Conservation (phyloP, 1,140 invertebrate genomes). For the Leguminivora glycinivorella region DNA sequence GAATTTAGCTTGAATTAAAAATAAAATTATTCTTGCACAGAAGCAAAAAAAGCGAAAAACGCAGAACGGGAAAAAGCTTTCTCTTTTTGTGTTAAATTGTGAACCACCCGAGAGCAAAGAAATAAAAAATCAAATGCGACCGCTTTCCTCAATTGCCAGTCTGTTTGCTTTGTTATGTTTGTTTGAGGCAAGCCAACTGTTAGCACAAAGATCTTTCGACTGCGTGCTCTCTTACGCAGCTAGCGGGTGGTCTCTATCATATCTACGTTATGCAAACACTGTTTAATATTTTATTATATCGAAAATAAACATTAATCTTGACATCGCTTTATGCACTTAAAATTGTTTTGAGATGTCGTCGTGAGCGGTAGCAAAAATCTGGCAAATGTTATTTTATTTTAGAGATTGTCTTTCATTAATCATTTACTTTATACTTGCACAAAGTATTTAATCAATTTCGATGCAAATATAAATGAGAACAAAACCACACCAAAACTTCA, state of each 20-base stretch:
- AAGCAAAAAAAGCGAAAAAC: neutral
- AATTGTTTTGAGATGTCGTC: neutral
- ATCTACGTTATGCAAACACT: conserved; percentile 71
- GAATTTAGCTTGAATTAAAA: neutral
- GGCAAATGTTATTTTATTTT: neutral
- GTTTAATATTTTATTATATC: conserved; percentile 64
- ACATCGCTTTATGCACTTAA: conserved; percentile 33
- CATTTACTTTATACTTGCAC: too few relatives aligned
- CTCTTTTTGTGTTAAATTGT: conserved; percentile 35
- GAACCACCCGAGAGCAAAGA: conserved; percentile 19
- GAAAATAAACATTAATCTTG: conserved; percentile 56
- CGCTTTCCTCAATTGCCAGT: conserved; percentile 58
- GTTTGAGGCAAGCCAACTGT: conserved; percentile 68
- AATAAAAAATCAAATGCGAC: conserved; percentile 60
- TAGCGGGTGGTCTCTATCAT: conserved; percentile 76
- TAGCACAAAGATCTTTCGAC: conserved; percentile 50
- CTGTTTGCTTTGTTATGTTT: conserved; percentile 65
- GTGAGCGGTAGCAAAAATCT: neutral
- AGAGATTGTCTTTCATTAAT: too few relatives aligned
- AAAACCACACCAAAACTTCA: too few relatives aligned
- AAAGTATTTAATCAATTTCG: too few relatives aligned
- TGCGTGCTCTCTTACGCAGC: conserved; percentile 47
- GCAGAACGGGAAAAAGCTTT: neutral
- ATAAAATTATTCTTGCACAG: neutral
- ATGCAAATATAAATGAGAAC: too few relatives aligned